Conservation (phyloP, 2,797 vertebrate species). For the Pseudomugil gertrudae region DNA sequence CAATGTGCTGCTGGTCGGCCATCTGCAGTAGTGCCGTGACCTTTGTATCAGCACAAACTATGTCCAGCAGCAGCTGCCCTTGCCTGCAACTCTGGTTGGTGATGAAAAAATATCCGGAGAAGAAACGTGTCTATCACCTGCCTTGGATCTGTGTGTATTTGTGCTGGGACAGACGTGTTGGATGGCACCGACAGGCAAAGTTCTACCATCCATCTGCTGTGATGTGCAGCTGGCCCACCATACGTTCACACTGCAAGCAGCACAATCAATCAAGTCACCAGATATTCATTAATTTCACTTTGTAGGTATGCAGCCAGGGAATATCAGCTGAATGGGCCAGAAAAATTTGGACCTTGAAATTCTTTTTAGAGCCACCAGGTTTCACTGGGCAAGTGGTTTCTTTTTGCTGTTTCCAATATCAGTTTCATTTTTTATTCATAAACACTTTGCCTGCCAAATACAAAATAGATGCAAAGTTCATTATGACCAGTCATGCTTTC, state of each 20-base stretch:
- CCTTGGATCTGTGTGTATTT: conserved; percentile 23
- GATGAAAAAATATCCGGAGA: conserved; percentile 20
- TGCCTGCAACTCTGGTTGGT: conserved; percentile 38
- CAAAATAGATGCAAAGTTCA: conserved; percentile 52
- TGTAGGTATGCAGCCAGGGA: conserved; percentile 41
- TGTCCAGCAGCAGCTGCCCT: conserved; percentile 46
- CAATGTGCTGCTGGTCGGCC: conserved; percentile 32
- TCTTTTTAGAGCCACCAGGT: conserved; percentile 42
- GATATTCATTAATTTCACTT: conserved; percentile 52
- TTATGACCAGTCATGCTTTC: conserved; percentile 32
- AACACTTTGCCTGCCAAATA: conserved; percentile 52
- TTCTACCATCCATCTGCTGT: conserved; percentile 27
- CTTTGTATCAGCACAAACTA: conserved; percentile 47
- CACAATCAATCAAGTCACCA: conserved; percentile 54
- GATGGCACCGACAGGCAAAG: conserved; percentile 13
- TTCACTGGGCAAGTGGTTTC: conserved; percentile 43
- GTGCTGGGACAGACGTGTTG: not conserved
- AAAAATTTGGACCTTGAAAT: conserved; percentile 39
- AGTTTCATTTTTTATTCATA: conserved; percentile 63
- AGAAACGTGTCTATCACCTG: conserved; percentile 17
- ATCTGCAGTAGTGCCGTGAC: conserved; percentile 63
- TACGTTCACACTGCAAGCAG: conserved; percentile 39
- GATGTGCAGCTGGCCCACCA: conserved; percentile 40
- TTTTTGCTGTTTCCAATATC: conserved; percentile 52
- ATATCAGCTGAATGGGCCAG: conserved; percentile 36